Conservation (phyloP, 2,797 vertebrate species). For the Lutjanus campechanus region DNA sequence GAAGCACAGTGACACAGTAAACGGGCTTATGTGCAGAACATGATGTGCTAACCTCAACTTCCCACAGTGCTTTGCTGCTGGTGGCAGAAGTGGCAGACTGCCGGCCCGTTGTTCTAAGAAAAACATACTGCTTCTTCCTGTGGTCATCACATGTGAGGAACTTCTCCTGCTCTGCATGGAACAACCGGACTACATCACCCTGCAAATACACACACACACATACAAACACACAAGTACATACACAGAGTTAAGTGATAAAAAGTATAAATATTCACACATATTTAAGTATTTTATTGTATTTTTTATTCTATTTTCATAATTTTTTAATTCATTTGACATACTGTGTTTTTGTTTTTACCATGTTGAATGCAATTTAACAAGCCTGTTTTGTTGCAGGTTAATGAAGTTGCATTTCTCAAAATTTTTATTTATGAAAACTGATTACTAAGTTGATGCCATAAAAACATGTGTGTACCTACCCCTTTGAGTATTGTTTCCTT, state of each 20-base stretch:
- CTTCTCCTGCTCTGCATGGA: conserved; percentile 98
- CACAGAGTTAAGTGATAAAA: background rate
- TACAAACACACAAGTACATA: conserved; percentile 1
- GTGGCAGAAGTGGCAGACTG: conserved; percentile 98
- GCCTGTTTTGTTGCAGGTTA: background rate
- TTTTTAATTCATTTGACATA: background rate
- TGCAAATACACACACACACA: conserved; percentile 63
- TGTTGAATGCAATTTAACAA: background rate
- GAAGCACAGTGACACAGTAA: background rate
- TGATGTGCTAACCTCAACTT: conserved; percentile 91
- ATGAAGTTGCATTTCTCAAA: background rate
- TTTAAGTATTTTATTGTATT: background rate
- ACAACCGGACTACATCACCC: conserved; percentile 96
- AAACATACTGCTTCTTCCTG: conserved; percentile 96
- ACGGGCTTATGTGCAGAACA: background rate
- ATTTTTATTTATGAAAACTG: background rate
- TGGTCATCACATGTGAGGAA: conserved; percentile 98
- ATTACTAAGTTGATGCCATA: background rate
- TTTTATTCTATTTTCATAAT: background rate
- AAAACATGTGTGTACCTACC: conserved; percentile 77
- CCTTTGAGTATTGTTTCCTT: conserved; percentile 97
- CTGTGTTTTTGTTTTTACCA: background rate
- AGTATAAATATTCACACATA: background rate
- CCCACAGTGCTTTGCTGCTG: conserved; percentile 98
- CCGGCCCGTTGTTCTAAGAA: conserved; percentile 95